These are phyloP conservation scores for Cryptotermes secundus DNA, from an alignment of 1,140 invertebrate genomes.

Conservation along the genomic window DNA sequence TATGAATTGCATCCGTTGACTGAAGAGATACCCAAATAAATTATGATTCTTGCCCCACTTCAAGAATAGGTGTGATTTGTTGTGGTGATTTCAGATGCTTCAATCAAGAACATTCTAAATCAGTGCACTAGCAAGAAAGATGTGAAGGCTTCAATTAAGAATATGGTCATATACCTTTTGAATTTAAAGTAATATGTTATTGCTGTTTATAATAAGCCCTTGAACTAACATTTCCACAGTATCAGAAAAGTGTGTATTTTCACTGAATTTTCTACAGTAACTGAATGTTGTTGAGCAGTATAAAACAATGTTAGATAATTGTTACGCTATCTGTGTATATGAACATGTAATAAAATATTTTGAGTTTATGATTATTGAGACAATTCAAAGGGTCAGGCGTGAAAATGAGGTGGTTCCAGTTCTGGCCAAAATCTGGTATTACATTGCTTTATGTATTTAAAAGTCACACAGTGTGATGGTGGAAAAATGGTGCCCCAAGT, in stretches of 20 bases:
- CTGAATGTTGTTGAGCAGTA: too few species aligned
- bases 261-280: background rate
- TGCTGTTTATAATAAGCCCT: background rate
- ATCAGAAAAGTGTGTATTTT: background rate
- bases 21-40: background rate
- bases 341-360: too few species aligned
- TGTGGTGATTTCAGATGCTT: background rate
- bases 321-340: too few species aligned
- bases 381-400: too few species aligned
- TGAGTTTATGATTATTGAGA: too few species aligned
- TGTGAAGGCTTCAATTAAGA: background rate
- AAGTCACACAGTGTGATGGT: too few species aligned
- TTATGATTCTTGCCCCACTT: background rate
- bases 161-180: background rate
- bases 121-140: background rate
- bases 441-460: too few species aligned
- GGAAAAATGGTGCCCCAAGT: too few species aligned
- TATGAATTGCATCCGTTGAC: background rate
- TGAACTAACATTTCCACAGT: background rate
- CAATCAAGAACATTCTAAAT: background rate
- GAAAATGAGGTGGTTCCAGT: too few species aligned
- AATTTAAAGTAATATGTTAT: background rate
- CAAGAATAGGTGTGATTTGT: background rate
- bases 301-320: too few species aligned
- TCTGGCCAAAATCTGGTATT: too few species aligned